phyloP scores from a whole-genome alignment of 2,888 invertebrate species.

The Tenthredo mesomela region DNA sequence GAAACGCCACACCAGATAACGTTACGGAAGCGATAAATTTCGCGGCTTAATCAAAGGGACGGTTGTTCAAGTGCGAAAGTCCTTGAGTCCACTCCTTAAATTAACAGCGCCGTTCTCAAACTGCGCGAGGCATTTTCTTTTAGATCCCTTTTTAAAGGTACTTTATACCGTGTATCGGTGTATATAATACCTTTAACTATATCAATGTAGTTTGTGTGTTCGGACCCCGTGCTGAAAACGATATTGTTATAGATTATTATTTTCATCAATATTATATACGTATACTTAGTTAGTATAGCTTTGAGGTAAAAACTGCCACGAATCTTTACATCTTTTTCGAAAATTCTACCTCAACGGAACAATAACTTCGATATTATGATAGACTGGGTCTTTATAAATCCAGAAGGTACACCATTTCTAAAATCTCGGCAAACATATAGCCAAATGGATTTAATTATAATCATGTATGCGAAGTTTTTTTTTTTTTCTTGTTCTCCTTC shows the following conservation, averaged over 20 bases:
- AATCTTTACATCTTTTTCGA: background rate
- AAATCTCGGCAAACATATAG: constrained; percentile 4
- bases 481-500: background rate
- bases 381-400: constrained; percentile 23
- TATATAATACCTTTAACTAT: background rate
- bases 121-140: background rate
- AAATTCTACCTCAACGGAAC: constrained; percentile 14
- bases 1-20: background rate
- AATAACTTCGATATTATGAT: constrained; percentile 1
- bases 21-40: constrained; percentile 36
- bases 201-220: background rate
- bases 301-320: background rate
- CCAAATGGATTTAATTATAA: background rate
- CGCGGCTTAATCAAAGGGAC: constrained; percentile 28
- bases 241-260: background rate
- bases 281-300: background rate
- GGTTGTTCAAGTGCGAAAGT: constrained; percentile 33
- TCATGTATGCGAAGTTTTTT: background rate
- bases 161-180: background rate
- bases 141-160: constrained; percentile 7
- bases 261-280: background rate
- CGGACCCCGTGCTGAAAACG: background rate
- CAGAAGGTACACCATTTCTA: background rate
- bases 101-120: constrained; percentile 4
- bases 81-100: constrained; percentile 19